A percentile compares a stretch with the other conserved stretches of the same genome.
Conservation (phyloP, 1,140 invertebrate genomes). For the Aethina tumida region DNA sequence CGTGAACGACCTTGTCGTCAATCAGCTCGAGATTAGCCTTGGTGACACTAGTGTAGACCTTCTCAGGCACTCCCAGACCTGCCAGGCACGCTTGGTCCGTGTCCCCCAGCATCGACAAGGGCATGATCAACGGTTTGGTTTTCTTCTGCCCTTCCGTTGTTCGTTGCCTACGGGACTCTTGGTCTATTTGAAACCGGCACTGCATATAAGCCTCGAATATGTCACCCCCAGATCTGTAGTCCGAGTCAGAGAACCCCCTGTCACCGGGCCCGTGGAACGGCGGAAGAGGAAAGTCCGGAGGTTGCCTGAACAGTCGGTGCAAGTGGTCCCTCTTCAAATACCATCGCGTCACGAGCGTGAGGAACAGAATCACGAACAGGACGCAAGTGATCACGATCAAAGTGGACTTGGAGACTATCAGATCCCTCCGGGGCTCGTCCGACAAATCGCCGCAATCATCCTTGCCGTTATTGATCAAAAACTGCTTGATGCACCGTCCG, state of each 20-base stretch:
- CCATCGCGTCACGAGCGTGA: background rate
- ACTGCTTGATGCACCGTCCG: conserved; percentile 2
- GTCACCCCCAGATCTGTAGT: conserved; percentile 4
- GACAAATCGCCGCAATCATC: conserved; percentile 6
- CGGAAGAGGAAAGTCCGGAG: conserved; percentile 3
- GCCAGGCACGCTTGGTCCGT: no score
- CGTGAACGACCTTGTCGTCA: no score
- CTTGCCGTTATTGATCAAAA: background rate
- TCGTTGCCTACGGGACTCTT: no score
- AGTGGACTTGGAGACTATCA: background rate
- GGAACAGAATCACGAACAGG: conserved; percentile 1
- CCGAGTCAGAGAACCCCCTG: conserved; percentile 1
- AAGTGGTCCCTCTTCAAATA: background rate
- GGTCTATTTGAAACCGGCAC: background rate
- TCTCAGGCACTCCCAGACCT: no score
- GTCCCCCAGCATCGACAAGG: no score
- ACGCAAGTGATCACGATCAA: background rate
- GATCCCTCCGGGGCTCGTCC: background rate
- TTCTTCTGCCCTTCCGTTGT: no score
- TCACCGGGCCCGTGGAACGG: conserved; percentile 5
- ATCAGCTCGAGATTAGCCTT: no score
- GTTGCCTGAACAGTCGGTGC: background rate
- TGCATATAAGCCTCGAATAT: conserved; percentile 3
- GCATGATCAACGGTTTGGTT: no score
- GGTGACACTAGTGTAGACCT: no score